These are phyloP conservation scores for Hyperoplus lanceolatus DNA, from an alignment of 2,797 vertebrate species.

Conservation along the genomic window DNA sequence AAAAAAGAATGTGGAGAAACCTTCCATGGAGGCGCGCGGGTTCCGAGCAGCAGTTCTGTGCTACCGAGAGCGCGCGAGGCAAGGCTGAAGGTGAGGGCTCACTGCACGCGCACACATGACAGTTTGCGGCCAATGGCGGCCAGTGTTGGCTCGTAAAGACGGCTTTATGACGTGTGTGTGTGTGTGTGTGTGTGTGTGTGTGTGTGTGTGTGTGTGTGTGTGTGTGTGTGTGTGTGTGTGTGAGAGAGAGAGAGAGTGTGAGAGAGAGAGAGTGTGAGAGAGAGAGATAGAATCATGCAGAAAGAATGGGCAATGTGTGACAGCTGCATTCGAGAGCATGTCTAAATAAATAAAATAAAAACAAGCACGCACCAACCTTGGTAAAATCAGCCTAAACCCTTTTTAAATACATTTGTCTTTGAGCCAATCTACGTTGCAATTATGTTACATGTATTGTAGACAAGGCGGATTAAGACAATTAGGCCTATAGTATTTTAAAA, in stretches of 20 bases:
- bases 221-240: conserved; percentile 30
- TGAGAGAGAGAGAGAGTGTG: neutral
- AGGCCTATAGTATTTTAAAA: neutral
- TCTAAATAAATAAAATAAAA: conserved; percentile 21
- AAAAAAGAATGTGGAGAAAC: neutral
- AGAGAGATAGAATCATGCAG: neutral
- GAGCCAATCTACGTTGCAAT: neutral
- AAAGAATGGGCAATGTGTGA: conserved; percentile 46
- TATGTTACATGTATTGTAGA: neutral
- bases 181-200: conserved; percentile 35
- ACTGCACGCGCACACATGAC: conserved; percentile 73
- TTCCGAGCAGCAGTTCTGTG: conserved; percentile 45
- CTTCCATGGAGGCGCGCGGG: conserved; percentile 51
- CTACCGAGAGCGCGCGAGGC: conserved; percentile 52
- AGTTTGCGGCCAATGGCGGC: conserved; percentile 67
- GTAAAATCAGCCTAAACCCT: neutral
- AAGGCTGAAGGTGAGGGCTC: conserved; percentile 34
- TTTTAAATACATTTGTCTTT: neutral
- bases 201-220: conserved; percentile 22
- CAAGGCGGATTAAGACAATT: neutral
- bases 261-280: neutral
- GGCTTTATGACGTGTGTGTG: conserved; percentile 43
- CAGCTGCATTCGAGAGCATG: conserved; percentile 49
- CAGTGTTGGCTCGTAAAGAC: conserved; percentile 59
- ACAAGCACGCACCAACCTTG: neutral